A percentile compares a stretch with the other conserved stretches of the same genome.
These are phyloP conservation scores for Drosophila orosa DNA, from an alignment of 1,140 invertebrate species.

Conservation along the genomic window DNA sequence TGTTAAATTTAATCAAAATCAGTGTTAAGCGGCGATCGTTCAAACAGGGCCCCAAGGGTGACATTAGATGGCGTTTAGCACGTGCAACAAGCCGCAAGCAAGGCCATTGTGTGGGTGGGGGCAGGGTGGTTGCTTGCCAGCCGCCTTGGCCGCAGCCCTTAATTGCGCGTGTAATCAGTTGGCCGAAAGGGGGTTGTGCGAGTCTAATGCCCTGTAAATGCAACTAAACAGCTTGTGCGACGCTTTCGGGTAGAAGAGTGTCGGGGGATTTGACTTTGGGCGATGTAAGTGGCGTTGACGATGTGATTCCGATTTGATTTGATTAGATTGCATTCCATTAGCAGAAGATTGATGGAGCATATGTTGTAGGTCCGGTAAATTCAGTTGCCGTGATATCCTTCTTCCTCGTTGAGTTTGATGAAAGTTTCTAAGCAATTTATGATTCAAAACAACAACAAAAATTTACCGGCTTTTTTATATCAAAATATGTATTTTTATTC, in stretches of 20 bases:
- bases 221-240: slow-evolving; percentile 65
- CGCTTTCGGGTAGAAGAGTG: slow-evolving; percentile 12
- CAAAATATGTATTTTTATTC: too few species aligned
- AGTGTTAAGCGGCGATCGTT: slow-evolving; percentile 62
- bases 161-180: slow-evolving; percentile 76
- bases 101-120: slow-evolving; percentile 32
- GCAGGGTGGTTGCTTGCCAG: slow-evolving; percentile 28
- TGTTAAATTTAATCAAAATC: slow-evolving; percentile 74
- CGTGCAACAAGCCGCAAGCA: slow-evolving; percentile 75
- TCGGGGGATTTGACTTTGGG: slow-evolving; percentile 19
- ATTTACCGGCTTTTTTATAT: too few species aligned
- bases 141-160: slow-evolving; percentile 65
- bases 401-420: neutral
- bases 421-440: too few species aligned
- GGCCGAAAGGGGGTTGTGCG: slow-evolving; percentile 28
- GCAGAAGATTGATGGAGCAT: slow-evolving; percentile 65
- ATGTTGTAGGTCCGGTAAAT: slow-evolving; percentile 1
- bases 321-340: slow-evolving; percentile 65
- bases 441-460: too few species aligned
- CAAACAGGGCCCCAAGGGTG: slow-evolving; percentile 61
- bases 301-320: slow-evolving; percentile 68
- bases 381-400: neutral
- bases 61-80: slow-evolving; percentile 61
- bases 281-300: slow-evolving; percentile 52
- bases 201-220: slow-evolving; percentile 68